Base-by-base conservation (phyloP, 64 coral and sea anemone species). In the Stichodactyla helianthus region DNA sequence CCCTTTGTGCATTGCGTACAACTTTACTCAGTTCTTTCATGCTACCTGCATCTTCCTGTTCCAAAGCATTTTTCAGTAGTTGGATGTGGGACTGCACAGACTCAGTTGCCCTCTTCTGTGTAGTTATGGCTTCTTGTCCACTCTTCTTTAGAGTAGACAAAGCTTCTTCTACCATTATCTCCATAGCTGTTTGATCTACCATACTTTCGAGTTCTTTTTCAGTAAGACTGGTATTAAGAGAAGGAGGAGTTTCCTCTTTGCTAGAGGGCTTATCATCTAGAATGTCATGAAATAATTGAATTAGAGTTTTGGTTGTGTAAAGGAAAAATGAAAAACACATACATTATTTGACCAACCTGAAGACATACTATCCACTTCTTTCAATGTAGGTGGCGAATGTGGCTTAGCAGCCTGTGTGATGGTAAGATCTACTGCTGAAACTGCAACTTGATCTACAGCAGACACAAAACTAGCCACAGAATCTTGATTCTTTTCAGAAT, bases 111-210 rank as follows among this genome's bases (percentile, higher is more conserved):
- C 81, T 88, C 25, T 91, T 51, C 82, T 99, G 97, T 35, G 86
- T 86, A 19, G 87, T 55, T 50, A 95, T 78, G 1, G 97, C 97
- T 87, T 95, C 87, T 55, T 89, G 57, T 51, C 93, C 93, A 26
- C 88, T 53, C 20, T 88, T 60, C 18, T 88, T 85, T 25, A 95
- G 71, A 10, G 26, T 90, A 5, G 63, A 57, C 3, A 99, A 6
- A 23, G 93, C 90, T 62, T 93, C 71, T 31, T 99, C 35, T 51
- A 99, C 87, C 60, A 94, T 87, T 18, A 93, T 74, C 56, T 93
- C 97, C 57, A 99, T 85, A 18, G 97, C 83, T 31, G 89, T 89
- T 54, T 94, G 87, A 59, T 92, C 92, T 44, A 84, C 86, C n/a
- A 92, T 94, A 50, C 60, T 51, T 76, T 92, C 81, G 11, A 92